Base-by-base conservation (phyloP, 1,140 invertebrate genomes). In the Sycophila sp. region DNA sequence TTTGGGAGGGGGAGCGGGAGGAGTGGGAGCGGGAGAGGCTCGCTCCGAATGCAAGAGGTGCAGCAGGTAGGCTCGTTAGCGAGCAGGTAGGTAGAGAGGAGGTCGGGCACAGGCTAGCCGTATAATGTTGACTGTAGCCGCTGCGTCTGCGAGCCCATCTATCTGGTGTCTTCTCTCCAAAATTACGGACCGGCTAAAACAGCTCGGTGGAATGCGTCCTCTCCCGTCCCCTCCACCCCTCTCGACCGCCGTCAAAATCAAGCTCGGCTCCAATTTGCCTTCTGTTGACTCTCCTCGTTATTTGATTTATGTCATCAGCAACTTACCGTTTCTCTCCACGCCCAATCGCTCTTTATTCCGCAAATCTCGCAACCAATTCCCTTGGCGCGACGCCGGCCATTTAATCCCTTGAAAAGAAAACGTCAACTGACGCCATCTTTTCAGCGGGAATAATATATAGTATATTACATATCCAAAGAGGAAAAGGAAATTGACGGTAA, bases 31-130 rank as follows among this genome's bases (percentile, higher is more conserved):
- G 53, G 51, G 42, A 68, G 63, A 49, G 55, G 38, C 76, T 80
- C 72, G 75, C 70, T 74, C 77, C 76, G 73, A 80, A 83, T 82
- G 76, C 76, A 83, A 84, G 80, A 82, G 84, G 80, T 81, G 80
- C 79, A 81, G 81, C 82, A 85, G 82, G 83, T 84, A 85, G 81
- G 80, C 83, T 85, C 81, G 83, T 85, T 85, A 85, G 83, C 81
- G 78, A 82, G 77, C 81, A 85, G 83, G 83, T 84, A 85, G 81
- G 75, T 73, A 79, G 75, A 69, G 36, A 64, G 28, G 60, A 47
- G 58, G 72, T 72, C 71, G 72, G 2, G 75, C 69, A 59, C 69
- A 77, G 74, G 77, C 75, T 83, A 83, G 77, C 78, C 30, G 78
- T 81, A 80, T 80, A 84, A 82, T 80, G 76, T 76, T 80, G 76